Evolutionary conservation across 30 jellyfish, hydroid and myxozoan genomes (phyloP), one percentile per base, ranked within the genome.

Genomic region (Rhopilema esculentum): DNA sequence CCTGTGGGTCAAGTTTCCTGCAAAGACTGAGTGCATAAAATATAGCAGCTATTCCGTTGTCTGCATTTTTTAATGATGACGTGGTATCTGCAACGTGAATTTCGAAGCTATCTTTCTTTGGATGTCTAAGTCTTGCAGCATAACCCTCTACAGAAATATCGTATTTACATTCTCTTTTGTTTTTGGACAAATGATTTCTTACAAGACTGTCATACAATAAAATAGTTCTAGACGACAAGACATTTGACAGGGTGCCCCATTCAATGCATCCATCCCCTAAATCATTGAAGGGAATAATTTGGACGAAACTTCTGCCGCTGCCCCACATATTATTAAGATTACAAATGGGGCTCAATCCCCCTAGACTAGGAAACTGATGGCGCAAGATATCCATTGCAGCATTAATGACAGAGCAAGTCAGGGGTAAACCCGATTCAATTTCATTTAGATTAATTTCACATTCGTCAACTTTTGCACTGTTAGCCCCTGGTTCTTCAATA

Each of bases 31-130:
- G 48, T 22, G 82, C 82, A 70, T 22, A 29, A 48, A 22, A 70
- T 20, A 70, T 70, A 22, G 82, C 82, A 20, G 53, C 82, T 29
- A 29, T 70, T 22, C 82, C 82, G 53, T 66, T 70, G 53, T 29
- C 53, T 70, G 53, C 53, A 22, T 70, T 70, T 29, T 28, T 70
- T 9, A 20, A 22, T 70, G 27, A 22, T 21, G 49, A 20, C 48
- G 31, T 24, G 8, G 53, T 70, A 29, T 70, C 49, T 22, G 82
- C 53, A 1, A 70, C 49, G 27, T 29, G 31, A 23, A 26, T 64
- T 21, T 64, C 75, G 75, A 64, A 64, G 16, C 75, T 40, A 40
- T 40, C 57, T 40, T 40, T 40, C 57, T 40, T 40, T 40, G 57
- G 57, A 2, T 40, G 57, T 40, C 57, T 40, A 40, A 40, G 57